Evolutionary conservation across 2,888 invertebrate genomes (phyloP).

Genomic region (Drosophila yooni): DNA sequence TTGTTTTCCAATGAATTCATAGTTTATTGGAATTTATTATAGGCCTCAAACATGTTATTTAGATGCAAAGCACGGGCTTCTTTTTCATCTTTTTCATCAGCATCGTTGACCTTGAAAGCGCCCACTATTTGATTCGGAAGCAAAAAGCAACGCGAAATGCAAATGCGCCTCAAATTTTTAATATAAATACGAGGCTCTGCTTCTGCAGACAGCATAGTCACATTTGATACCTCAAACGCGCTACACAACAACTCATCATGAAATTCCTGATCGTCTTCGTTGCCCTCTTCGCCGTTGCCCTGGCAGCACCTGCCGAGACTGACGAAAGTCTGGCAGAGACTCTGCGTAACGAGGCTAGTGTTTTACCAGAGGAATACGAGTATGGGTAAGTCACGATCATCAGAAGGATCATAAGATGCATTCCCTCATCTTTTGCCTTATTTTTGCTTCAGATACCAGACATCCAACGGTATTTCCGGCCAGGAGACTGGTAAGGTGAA

Average conservation of each 20-base stretch:
- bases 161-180: slow-evolving; percentile 4
- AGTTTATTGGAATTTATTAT: not conserved
- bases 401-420: no score
- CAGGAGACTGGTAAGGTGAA: slow-evolving; percentile 61
- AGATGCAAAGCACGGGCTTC: not conserved
- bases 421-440: slow-evolving; percentile 18
- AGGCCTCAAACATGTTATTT: slow-evolving; percentile 8
- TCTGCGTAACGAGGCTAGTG: slow-evolving; percentile 65
- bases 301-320: slow-evolving; percentile 48
- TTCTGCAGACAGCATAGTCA: slow-evolving; percentile 19
- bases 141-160: slow-evolving; percentile 10
- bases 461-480: slow-evolving; percentile 64
- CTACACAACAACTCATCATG: slow-evolving; percentile 45
- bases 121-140: slow-evolving; percentile 7
- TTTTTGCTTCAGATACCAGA: slow-evolving; percentile 37
- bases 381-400: slow-evolving; percentile 66
- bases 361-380: slow-evolving; percentile 81
- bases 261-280: slow-evolving; percentile 67
- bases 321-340: slow-evolving; percentile 3
- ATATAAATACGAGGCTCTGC: slow-evolving; percentile 19
- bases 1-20: not conserved
- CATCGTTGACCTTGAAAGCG: slow-evolving; percentile 22
- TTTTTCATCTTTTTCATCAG: slow-evolving; percentile 6
- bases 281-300: slow-evolving; percentile 59
- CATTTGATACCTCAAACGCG: slow-evolving; percentile 32